These are phyloP conservation scores for Glyptemys insculpta DNA, from an alignment of 2,797 vertebrate species.

Conservation along the genomic window DNA sequence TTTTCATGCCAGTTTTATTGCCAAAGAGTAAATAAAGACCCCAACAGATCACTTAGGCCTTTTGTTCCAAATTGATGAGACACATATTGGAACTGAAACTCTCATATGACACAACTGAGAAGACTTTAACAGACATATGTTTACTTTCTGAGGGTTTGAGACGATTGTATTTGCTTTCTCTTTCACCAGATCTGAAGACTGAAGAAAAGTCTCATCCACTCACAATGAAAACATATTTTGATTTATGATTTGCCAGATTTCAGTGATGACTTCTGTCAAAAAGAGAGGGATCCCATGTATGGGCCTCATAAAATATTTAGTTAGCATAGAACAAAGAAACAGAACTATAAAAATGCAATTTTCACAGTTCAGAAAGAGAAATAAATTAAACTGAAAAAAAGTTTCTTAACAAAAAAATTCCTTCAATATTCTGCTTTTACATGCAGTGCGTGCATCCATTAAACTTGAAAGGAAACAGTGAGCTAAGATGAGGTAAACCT, in stretches of 20 bases:
- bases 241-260: slow-evolving; percentile 69
- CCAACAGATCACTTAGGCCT: background rate
- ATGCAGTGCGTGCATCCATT: background rate
- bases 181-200: slow-evolving; percentile 56
- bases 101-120: slow-evolving; percentile 64
- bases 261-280: slow-evolving; percentile 55
- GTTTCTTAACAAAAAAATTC: background rate
- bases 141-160: slow-evolving; percentile 63
- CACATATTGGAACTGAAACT: slow-evolving; percentile 57
- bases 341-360: slow-evolving; percentile 19
- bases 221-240: slow-evolving; percentile 66
- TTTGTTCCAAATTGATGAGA: slow-evolving; percentile 56
- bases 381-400: slow-evolving; percentile 3
- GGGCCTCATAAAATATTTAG: slow-evolving; percentile 63
- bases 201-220: slow-evolving; percentile 56
- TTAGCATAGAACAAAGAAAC: slow-evolving; percentile 37
- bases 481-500: background rate
- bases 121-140: slow-evolving; percentile 50
- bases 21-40: slow-evolving; percentile 1
- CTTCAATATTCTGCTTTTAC: background rate
- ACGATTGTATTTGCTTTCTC: slow-evolving; percentile 65
- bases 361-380: slow-evolving; percentile 51
- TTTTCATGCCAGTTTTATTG: background rate
- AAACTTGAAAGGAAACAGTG: slow-evolving; percentile 21
- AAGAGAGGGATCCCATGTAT: slow-evolving; percentile 41